These are phyloP conservation scores for Pipistrellus nathusii DNA, from an alignment of 2,797 vertebrate genomes.

Conservation along the genomic window DNA sequence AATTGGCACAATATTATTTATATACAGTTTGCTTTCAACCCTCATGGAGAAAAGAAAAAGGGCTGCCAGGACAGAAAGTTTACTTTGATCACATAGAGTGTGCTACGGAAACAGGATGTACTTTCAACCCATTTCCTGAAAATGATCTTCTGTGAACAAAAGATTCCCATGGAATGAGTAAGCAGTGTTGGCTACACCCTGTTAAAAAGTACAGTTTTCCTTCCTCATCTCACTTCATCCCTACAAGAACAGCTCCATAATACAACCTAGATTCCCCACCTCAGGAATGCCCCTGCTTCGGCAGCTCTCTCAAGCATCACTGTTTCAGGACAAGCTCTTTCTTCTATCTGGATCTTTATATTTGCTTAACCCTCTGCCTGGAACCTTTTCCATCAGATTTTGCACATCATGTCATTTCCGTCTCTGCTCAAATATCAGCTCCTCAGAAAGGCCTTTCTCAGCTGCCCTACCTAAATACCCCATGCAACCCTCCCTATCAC, in stretches of 20 bases:
- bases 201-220: background rate
- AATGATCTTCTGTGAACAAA: background rate
- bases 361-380: background rate
- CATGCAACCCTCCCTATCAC: background rate
- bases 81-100: background rate
- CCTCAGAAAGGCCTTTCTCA: background rate
- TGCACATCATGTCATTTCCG: background rate
- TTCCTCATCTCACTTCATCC: background rate
- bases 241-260: background rate
- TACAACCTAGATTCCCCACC: background rate
- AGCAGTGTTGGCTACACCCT: background rate
- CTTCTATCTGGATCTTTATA: background rate
- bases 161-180: background rate
- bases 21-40: slow-evolving; percentile 38
- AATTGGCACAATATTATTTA: slow-evolving; percentile 54
- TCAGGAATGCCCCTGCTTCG: background rate
- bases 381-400: background rate
- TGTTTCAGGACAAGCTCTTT: background rate
- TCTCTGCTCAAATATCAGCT: background rate
- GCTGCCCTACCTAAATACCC: background rate
- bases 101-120: slow-evolving; percentile 9
- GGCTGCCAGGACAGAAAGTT: background rate
- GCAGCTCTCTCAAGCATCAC: background rate
- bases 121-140: background rate
- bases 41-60: background rate